These are phyloP conservation scores for Grammomys surdaster DNA, from an alignment of 2,113 vertebrate genomes.

Conservation along the genomic window DNA sequence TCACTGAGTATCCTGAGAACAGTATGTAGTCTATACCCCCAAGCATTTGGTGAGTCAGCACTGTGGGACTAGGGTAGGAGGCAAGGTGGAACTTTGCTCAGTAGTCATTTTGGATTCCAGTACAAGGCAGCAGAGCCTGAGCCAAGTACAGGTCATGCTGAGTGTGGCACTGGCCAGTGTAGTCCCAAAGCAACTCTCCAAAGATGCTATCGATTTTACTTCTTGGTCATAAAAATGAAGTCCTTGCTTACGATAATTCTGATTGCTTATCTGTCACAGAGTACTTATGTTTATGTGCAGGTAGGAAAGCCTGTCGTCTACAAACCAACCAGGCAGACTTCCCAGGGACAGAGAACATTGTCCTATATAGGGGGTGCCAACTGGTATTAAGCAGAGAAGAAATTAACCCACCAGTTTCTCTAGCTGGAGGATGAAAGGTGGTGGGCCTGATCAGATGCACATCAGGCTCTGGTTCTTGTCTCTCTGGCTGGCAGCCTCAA, in stretches of 20 bases:
- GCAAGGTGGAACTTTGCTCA: neutral
- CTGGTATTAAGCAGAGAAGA: neutral
- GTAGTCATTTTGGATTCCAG: neutral
- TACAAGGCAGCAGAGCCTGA: neutral
- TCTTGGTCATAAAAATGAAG: neutral
- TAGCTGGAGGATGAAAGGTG: neutral
- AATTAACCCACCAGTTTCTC: neutral
- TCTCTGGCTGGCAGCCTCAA: neutral
- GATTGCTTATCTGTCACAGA: neutral
- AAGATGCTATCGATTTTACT: neutral
- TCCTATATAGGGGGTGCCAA: neutral
- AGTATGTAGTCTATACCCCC: neutral
- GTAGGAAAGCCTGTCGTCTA: neutral
- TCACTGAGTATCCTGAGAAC: neutral
- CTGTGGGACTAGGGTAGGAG: neutral
- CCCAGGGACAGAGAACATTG: no score
- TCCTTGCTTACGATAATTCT: neutral
- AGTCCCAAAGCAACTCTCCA: neutral
- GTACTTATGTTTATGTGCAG: neutral
- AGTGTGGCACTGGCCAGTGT: neutral
- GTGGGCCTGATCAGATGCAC: neutral
- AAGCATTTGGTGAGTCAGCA: neutral
- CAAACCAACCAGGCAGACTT: neutral
- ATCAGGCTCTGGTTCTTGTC: neutral
- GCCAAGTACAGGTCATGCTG: no score